Conservation (phyloP, 2,797 vertebrate species). For the Danionella dracula region DNA sequence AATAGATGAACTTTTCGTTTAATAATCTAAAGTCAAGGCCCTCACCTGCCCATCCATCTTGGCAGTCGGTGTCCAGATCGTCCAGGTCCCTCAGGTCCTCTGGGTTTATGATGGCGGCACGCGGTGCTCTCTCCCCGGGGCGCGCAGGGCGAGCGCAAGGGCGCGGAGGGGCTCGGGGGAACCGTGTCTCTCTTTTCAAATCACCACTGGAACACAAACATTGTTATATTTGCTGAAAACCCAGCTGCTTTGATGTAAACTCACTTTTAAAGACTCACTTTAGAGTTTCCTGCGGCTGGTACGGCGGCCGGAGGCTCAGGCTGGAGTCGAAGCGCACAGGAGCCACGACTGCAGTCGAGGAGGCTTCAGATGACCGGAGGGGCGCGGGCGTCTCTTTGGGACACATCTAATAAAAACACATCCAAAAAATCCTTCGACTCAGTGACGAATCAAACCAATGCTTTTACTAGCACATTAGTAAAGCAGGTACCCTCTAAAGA, state of each 20-base stretch:
- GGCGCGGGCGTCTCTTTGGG: constrained; percentile 84
- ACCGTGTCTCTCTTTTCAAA: constrained; percentile 80
- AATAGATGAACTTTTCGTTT: too few relatives aligned
- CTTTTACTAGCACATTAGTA: too few relatives aligned
- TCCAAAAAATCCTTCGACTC: too few relatives aligned
- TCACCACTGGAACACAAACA: constrained; percentile 60
- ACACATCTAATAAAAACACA: constrained; percentile 81
- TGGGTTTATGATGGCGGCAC: constrained; percentile 92
- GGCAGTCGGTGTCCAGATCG: constrained; percentile 89
- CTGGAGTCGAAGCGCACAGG: constrained; percentile 88
- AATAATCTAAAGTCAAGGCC: not conserved
- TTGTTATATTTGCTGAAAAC: not conserved
- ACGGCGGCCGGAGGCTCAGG: constrained; percentile 77
- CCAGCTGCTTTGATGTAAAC: too few relatives aligned
- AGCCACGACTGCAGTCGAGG: constrained; percentile 67
- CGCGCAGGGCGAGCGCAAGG: constrained; percentile 74
- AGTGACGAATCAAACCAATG: too few relatives aligned
- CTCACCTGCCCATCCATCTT: constrained; percentile 90
- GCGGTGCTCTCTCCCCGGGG: constrained; percentile 73
- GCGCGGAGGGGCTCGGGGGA: constrained; percentile 66
- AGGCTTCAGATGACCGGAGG: constrained; percentile 68
- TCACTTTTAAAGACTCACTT: constrained; percentile 59
- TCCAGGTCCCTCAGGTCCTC: constrained; percentile 95
- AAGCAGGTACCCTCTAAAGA: too few relatives aligned
- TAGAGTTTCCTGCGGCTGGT: constrained; percentile 74